Base-by-base conservation (phyloP, 2,113 vertebrate species). In the Acrocephalus kingi region DNA sequence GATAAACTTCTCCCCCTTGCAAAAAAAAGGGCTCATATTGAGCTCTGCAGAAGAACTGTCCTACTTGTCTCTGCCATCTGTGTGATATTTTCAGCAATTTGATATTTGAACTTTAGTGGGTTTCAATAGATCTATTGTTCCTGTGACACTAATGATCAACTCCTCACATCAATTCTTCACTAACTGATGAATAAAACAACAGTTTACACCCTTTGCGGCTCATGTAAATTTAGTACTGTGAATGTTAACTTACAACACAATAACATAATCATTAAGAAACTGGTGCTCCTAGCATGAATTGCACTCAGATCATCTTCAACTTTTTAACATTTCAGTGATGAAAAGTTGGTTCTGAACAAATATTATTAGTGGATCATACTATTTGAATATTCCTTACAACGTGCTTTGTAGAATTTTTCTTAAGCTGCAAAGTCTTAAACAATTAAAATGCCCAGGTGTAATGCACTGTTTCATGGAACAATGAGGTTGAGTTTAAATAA, bases 61-160 rank as follows among this genome's bases (percentile, higher is more conserved):
- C 24, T 66, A 61, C 7, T 73, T 0, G 0, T 10, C 41, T 69
- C 13, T 59, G 24, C 9, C 27, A 24, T 3, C 7, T 7, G 1
- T 48, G 30, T 7, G 14, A 35, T 41, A 62, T 41, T 88, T 69
- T 64, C 31, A 80, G 39, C 45, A 82, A 52, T 49, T 43, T 30
- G 33, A 28, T 43, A 8, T 19, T 84, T 77, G 23, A 86, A 37
- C 18, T 92, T 86, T 15, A 54, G 7, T 45, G 19, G 3, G 7
- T 84, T 89, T 84, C 41, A 54, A 18, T 37, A 62, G 28, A 52
- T 19, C 19, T 72, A 3, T 43, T 63, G 35, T 35, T 86, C 13
- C 41, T 73, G 8, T 20, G 17, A 54, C 37, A 37, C 11, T 80
- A 54, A 83, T 45, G 24, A 25, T 54, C 25, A 59, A 8, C 28